Evolutionary conservation across 2,888 invertebrate species (phyloP).

Genomic region (Cephus spinipes): DNA sequence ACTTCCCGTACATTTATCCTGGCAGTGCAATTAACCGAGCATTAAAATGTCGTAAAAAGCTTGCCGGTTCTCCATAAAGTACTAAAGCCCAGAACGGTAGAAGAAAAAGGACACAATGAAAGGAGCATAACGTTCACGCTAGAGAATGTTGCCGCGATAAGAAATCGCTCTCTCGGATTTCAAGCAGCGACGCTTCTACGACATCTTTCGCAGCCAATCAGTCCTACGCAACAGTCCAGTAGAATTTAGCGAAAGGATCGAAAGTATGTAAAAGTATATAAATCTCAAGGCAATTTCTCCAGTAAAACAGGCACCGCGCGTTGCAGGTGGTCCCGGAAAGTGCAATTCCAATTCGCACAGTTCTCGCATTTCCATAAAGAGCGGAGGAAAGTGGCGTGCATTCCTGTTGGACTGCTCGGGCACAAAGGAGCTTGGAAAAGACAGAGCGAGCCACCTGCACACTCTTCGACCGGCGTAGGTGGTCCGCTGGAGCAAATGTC

Average conservation of each 20-base stretch:
- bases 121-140: background rate
- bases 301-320: background rate
- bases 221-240: background rate
- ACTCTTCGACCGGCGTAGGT: conserved; percentile 32
- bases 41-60: background rate
- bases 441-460: conserved; percentile 46
- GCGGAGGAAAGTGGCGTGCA: conserved; percentile 56
- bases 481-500: conserved; percentile 42
- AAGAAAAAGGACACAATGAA: background rate
- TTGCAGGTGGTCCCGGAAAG: conserved; percentile 13
- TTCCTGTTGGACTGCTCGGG: conserved; percentile 29
- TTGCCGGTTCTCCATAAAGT: background rate
- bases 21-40: background rate
- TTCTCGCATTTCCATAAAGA: conserved; percentile 62
- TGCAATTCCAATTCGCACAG: conserved; percentile 52
- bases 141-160: background rate
- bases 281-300: background rate
- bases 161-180: background rate
- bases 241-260: background rate
- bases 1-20: background rate
- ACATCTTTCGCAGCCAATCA: background rate
- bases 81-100: background rate
- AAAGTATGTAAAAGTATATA: background rate
- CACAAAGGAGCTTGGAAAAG: conserved; percentile 29
- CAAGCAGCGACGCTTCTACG: no score